Evolutionary conservation across 2,113 vertebrate genomes (phyloP), one percentile per base, ranked within the genome.

Genomic region (Rhizomys pruinosus): DNA sequence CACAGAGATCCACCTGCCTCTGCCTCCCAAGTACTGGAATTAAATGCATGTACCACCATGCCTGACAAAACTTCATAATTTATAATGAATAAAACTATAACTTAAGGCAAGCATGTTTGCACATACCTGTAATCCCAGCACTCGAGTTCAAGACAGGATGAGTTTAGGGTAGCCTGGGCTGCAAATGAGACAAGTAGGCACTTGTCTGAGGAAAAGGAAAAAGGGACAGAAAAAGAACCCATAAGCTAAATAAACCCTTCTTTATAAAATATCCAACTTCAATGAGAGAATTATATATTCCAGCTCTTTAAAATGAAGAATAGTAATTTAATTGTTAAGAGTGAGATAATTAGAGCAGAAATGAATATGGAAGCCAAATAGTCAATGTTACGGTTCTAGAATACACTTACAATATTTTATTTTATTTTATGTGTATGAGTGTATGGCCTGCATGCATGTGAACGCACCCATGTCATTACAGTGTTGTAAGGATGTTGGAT

Each of bases 261-360:
- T 73, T 73, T 20, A 37, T 47, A 52, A 84, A 64, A 34, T 68
- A 57, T 27, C 20, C n/a, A 52, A 16, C 32, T 32, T 64, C 17
- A 64, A 81, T 27, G 59, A 42, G 23, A 91, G 42, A 84, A 37
- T 63, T 93, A 63, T 3, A 73, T 29, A 59, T 29, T 93, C 55
- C 94, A 44, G 20, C 27, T 80, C 87, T 93, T 68, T 81, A 93
- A 87, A 84, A 37, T 84, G 39, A 80, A 78, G 16, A 94, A 59
- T 34, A 72, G 64, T 91, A 85, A 74, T 89, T 78, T 84, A 72
- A 84, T 90, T 86, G 39, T 52, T 90, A 59, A 95, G 55, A 85
- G 12, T 74, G 32, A 82, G 15, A 57, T 89, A 52, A 87, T 32
- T 78, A 37, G 89, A 71, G 34, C 91, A 34, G 78, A 57, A 92